These are phyloP conservation scores for Microcebus jonahi DNA, from an alignment of 2,113 vertebrate species.

Conservation along the genomic window DNA sequence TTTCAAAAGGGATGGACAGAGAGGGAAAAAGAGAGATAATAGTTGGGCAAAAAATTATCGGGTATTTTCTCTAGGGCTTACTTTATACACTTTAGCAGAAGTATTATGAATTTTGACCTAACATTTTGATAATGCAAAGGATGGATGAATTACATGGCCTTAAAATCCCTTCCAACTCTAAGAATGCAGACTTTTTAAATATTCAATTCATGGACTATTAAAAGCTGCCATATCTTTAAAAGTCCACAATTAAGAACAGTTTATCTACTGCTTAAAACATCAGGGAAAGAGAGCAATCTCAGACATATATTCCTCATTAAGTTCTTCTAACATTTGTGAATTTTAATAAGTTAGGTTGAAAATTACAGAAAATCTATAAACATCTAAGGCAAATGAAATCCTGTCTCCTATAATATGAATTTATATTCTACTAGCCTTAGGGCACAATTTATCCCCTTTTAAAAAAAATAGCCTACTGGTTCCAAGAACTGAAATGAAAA, in stretches of 20 bases:
- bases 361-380: slow-evolving; percentile 53
- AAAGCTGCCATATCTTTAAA: neutral
- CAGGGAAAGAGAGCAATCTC: neutral
- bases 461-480: neutral
- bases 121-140: neutral
- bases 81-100: neutral
- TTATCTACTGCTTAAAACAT: neutral
- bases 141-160: neutral
- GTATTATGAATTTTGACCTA: neutral
- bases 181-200: neutral
- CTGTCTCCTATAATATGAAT: neutral
- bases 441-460: neutral
- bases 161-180: neutral
- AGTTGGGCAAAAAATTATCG: neutral
- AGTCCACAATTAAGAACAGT: neutral
- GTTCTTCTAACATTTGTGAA: neutral
- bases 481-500: slow-evolving; percentile 46
- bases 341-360: slow-evolving; percentile 45
- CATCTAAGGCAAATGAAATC: slow-evolving; percentile 59
- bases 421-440: neutral
- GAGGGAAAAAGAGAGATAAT: neutral
- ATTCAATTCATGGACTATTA: neutral
- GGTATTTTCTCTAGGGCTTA: neutral
- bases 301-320: neutral
- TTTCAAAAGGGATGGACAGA: neutral